phyloP scores from a whole-genome alignment of 2,888 invertebrate genomes.

The Copidosoma aretas region DNA sequence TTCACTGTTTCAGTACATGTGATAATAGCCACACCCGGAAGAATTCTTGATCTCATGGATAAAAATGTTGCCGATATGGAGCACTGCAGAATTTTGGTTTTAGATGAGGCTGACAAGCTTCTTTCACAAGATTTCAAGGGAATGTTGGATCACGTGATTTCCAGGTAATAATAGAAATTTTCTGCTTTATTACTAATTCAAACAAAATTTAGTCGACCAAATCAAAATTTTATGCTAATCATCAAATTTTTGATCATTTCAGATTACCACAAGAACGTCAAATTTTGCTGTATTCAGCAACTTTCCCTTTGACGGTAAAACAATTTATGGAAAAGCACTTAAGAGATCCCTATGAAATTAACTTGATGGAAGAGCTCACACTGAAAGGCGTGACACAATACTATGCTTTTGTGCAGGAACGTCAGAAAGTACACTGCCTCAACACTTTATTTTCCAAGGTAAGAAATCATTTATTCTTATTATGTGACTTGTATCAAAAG shows the following conservation, averaged over 20 bases:
- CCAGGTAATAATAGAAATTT: slow-evolving; percentile 60
- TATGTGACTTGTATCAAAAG: slow-evolving; percentile 6
- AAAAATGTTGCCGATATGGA: slow-evolving; percentile 94
- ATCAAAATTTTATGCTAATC: neutral
- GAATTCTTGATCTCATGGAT: slow-evolving; percentile 99
- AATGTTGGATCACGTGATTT: slow-evolving; percentile 97
- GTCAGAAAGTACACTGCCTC: slow-evolving; percentile 99
- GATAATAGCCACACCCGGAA: slow-evolving; percentile 98
- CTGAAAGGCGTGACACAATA: slow-evolving; percentile 99
- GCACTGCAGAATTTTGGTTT: slow-evolving; percentile 93
- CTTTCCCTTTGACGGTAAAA: slow-evolving; percentile 97
- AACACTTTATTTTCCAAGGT: slow-evolving; percentile 99
- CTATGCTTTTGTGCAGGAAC: slow-evolving; percentile 99
- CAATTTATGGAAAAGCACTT: slow-evolving; percentile 99
- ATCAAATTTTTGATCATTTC: slow-evolving; percentile 45
- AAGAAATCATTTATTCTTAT: slow-evolving; percentile 42
- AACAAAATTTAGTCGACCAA: neutral
- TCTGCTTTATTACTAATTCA: neutral
- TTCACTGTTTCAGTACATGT: slow-evolving; percentile 79
- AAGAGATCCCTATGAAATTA: slow-evolving; percentile 98
- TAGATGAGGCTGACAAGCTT: slow-evolving; percentile 99
- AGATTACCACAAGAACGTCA: slow-evolving; percentile 94
- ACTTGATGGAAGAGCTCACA: slow-evolving; percentile 99
- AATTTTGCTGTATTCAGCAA: slow-evolving; percentile 97
- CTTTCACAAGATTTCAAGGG: slow-evolving; percentile 99